phyloP scores from a whole-genome alignment of 2,113 vertebrate species.

The Pachycephala philippinensis region DNA sequence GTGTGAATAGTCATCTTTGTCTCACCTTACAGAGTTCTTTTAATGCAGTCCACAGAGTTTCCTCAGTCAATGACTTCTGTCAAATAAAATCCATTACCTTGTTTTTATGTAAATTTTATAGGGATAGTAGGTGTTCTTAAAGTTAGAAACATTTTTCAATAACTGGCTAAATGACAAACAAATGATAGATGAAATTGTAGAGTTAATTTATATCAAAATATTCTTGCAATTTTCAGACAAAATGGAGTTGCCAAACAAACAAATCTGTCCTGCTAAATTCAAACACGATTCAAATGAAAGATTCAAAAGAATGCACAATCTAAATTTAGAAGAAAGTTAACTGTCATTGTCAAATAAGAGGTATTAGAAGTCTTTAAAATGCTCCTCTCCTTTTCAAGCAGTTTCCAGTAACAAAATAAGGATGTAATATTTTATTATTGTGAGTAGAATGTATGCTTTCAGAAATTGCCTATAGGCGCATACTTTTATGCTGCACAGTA shows the following conservation, averaged over 20 bases:
- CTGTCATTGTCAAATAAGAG: neutral
- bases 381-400: neutral
- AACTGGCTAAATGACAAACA: neutral
- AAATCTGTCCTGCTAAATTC: neutral
- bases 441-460: constrained; percentile 54
- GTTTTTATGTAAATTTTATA: neutral
- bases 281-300: neutral
- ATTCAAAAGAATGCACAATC: neutral
- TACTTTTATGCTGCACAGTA: neutral
- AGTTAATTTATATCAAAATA: neutral
- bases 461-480: constrained; percentile 36
- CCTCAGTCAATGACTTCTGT: neutral
- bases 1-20: neutral
- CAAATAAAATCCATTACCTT: neutral
- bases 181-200: neutral
- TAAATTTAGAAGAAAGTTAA: neutral
- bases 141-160: neutral
- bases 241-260: neutral
- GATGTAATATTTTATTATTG: constrained; percentile 56
- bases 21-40: neutral
- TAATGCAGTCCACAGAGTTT: neutral
- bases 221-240: neutral
- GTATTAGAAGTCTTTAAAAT: neutral
- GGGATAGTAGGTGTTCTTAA: neutral
- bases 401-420: constrained; percentile 47